Conservation (phyloP, 1,140 invertebrate genomes). For the Fopius arisanus region DNA sequence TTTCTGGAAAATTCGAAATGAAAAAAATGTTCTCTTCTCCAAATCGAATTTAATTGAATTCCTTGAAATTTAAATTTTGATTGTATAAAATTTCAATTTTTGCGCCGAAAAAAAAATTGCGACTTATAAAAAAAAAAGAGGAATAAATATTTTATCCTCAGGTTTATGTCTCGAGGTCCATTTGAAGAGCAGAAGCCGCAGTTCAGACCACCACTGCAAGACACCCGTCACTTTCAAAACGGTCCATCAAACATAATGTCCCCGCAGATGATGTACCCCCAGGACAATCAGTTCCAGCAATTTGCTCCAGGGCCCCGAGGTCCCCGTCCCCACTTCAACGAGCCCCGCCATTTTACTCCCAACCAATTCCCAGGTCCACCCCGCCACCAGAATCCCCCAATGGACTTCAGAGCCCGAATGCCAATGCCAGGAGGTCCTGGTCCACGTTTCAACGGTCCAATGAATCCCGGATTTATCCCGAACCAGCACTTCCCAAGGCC, state of each 20-base stretch:
- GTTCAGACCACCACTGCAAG: slow-evolving; percentile 52
- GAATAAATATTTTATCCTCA: neutral
- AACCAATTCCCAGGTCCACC: slow-evolving; percentile 34
- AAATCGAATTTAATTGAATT: no score
- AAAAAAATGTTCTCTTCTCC: no score
- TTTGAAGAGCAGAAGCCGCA: slow-evolving; percentile 42
- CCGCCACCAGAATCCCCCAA: slow-evolving; percentile 22
- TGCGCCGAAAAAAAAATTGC: no score
- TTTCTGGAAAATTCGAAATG: no score
- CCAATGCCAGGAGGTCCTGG: slow-evolving; percentile 16
- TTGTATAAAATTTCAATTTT: no score
- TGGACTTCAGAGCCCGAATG: slow-evolving; percentile 31
- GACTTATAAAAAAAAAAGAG: no score
- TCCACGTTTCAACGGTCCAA: slow-evolving; percentile 44
- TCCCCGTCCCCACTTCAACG: slow-evolving; percentile 26
- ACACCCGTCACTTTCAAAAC: slow-evolving; percentile 45
- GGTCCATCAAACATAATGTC: slow-evolving; percentile 41
- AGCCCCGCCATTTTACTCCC: slow-evolving; percentile 29
- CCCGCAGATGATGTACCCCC: slow-evolving; percentile 44
- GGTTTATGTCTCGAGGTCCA: slow-evolving; percentile 28
- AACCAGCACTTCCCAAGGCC: slow-evolving; percentile 34
- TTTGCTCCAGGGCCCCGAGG: slow-evolving; percentile 35
- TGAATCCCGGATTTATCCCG: slow-evolving; percentile 42
- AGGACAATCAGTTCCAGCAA: slow-evolving; percentile 39
- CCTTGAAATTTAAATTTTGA: no score